These are phyloP conservation scores for Hirtodrosophila cameraria DNA, from an alignment of 2,888 invertebrate genomes.

Conservation along the genomic window DNA sequence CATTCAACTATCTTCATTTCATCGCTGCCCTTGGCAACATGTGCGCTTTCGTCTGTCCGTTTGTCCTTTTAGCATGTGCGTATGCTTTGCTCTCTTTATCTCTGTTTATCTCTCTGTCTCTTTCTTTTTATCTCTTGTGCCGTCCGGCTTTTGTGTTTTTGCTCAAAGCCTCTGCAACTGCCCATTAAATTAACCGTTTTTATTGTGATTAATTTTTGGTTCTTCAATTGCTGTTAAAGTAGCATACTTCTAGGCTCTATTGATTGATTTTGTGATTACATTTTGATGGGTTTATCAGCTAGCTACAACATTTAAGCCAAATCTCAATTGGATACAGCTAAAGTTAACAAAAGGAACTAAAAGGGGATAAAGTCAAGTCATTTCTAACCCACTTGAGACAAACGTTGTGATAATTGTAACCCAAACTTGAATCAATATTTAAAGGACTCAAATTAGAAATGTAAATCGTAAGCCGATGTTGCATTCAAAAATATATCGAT, in stretches of 20 bases:
- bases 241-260: constrained; percentile 26
- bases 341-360: too few relatives aligned
- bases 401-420: too few relatives aligned
- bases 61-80: not conserved
- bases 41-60: constrained; percentile 32
- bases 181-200: constrained; percentile 31
- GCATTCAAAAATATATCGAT: too few relatives aligned
- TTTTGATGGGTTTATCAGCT: constrained; percentile 13
- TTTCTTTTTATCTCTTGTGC: not conserved
- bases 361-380: too few relatives aligned
- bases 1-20: constrained; percentile 15
- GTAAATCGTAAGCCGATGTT: too few relatives aligned
- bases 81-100: not conserved
- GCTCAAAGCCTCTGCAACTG: constrained; percentile 5
- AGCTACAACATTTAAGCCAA: too few relatives aligned
- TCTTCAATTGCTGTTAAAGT: constrained; percentile 14
- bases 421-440: too few relatives aligned
- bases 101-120: not conserved
- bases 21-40: constrained; percentile 65
- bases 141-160: constrained; percentile 18
- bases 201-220: constrained; percentile 6
- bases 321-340: too few relatives aligned
- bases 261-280: constrained; percentile 27
- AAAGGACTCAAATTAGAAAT: too few relatives aligned
- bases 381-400: too few relatives aligned